Base-by-base conservation (phyloP, 1,140 invertebrate genomes). In the Drosophila kurseongensis region DNA sequence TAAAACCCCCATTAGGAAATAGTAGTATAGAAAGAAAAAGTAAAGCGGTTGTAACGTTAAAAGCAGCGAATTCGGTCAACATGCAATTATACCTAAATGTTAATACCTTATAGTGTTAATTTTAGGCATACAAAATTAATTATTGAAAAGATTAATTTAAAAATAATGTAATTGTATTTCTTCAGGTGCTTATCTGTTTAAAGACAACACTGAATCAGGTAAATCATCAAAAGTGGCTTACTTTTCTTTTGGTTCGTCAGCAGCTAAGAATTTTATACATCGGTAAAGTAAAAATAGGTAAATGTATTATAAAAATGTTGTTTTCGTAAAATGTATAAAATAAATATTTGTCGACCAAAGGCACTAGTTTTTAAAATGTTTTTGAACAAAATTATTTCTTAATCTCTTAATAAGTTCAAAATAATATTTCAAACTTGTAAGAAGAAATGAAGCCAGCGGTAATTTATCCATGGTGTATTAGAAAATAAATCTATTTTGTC, bases 221-320 rank as follows among this genome's bases (percentile, higher is more conserved):
- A 57, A 41, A 66, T 60, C 55, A 50, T 60, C 23, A 38, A 23
- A 59, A 32, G 4, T 61, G 5, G 94, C 96, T 96, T 95, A 97
- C 96, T 96, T 96, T 94, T 97, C 96, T 93, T 95, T 95, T 77
- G 96, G 96, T 93, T 97, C 96, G 93, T 97, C 96, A 93, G 96
- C 95, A 92, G 96, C 96, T 97, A 94, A 58, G 12, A 12, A 41
- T 6, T 35, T 32, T 32, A 32, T 13, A 29, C 27, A 41, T 27
- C 23, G 14, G 14, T n/a, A 52, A 9, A 29, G 18, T 29, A 14
- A 45, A 57, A 59, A 35, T 23, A 16, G 6, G 35, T 23, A 16
- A 41, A 41, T 56, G 14, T 6, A 18, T 52, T 57, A 68, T 32
- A 40, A 6, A 42, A 47, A 29, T 40, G 18, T 14, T 13, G n/a